A percentile compares a stretch with the other conserved stretches of the same genome.
phyloP scores from a whole-genome alignment of 2,888 invertebrate species.

The Tipula confusa region DNA sequence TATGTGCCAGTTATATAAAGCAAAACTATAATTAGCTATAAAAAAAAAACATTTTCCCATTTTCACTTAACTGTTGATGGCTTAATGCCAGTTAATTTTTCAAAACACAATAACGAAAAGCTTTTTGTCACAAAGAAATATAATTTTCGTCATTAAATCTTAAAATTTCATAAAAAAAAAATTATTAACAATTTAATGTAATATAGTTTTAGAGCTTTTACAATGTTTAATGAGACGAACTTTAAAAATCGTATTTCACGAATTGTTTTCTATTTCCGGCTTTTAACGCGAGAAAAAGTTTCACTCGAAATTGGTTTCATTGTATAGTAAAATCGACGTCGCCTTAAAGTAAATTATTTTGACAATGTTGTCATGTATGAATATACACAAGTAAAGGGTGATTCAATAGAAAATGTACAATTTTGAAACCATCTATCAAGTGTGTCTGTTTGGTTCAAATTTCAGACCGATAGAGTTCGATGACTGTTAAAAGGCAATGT shows the following conservation, averaged over 20 bases:
- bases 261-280: constrained; percentile 3
- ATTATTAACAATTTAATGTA: background rate
- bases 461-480: too few relatives aligned
- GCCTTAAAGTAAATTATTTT: background rate
- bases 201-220: constrained; percentile 7
- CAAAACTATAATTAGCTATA: too few relatives aligned
- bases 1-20: too few relatives aligned
- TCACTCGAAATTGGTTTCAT: background rate
- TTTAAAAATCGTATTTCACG: background rate
- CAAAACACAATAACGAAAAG: background rate
- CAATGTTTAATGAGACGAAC: background rate
- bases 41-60: too few relatives aligned
- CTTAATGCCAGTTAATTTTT: background rate
- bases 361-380: background rate
- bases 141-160: constrained; percentile 1
- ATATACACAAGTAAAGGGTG: background rate
- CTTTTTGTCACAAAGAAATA: background rate
- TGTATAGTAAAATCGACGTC: background rate
- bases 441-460: too few relatives aligned
- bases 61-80: background rate
- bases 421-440: too few relatives aligned
- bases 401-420: too few relatives aligned
- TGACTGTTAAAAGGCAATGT: too few relatives aligned
- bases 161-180: too few relatives aligned
- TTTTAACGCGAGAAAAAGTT: background rate